These are phyloP conservation scores for Intellagama lesueurii DNA, from an alignment of 2,797 vertebrate genomes.

Conservation along the genomic window DNA sequence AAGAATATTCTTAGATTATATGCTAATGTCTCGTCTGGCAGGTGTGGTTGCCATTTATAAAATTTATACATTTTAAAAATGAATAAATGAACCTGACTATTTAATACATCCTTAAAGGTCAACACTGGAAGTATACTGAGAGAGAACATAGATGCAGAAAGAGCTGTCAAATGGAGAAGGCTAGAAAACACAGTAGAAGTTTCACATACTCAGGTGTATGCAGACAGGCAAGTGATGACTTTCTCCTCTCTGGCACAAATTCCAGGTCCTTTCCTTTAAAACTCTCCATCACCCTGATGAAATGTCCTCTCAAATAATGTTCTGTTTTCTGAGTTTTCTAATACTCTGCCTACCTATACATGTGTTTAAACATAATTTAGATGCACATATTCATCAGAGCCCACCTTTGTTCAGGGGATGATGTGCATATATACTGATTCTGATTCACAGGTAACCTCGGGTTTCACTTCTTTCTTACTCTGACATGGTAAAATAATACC, in stretches of 20 bases:
- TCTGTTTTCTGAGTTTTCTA: not conserved
- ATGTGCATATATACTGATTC: too few species aligned
- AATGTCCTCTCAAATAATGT: not conserved
- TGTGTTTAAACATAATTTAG: not conserved
- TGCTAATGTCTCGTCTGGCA: not conserved
- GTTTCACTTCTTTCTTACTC: not conserved
- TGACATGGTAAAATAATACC: not conserved
- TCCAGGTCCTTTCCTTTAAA: not conserved
- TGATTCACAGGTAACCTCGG: not conserved
- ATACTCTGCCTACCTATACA: not conserved
- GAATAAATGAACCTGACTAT: not conserved
- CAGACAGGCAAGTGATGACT: slow-evolving; percentile 16
- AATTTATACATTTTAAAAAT: not conserved
- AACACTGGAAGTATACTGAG: not conserved
- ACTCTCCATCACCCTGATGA: not conserved
- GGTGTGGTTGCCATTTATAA: not conserved
- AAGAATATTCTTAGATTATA: not conserved
- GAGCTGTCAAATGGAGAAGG: slow-evolving; percentile 6
- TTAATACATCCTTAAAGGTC: slow-evolving; percentile 3
- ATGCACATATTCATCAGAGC: not conserved
- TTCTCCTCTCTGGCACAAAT: not conserved
- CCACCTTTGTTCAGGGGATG: not conserved
- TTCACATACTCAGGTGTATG: not conserved
- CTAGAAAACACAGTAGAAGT: not conserved
- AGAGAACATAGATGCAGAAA: not conserved